Percentiles rank a stretch among this genome's conserved stretches.
phyloP scores from a whole-genome alignment of 1,140 invertebrate genomes.

The Drosophila obscura region DNA sequence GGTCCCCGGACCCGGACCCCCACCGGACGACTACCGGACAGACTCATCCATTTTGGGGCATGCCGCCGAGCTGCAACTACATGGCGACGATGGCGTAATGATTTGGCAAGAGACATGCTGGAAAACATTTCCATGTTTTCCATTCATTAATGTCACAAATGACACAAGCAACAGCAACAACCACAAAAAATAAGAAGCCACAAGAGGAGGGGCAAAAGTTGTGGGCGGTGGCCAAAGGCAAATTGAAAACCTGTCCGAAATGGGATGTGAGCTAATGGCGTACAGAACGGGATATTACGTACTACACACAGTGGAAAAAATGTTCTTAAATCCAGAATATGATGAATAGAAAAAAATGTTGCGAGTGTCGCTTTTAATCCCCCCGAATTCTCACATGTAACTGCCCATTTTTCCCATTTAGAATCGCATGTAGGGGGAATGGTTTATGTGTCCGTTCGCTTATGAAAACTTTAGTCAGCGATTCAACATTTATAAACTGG shows the following conservation, averaged over 20 bases:
- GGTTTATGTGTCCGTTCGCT: too few relatives aligned
- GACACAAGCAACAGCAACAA: conserved; percentile 6
- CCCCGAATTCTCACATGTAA: too few relatives aligned
- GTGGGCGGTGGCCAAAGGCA: conserved; percentile 29
- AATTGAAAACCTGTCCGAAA: conserved; percentile 42
- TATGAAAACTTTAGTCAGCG: too few relatives aligned
- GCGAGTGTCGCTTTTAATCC: too few relatives aligned
- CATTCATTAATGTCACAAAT: conserved; percentile 63
- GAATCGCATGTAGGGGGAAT: too few relatives aligned
- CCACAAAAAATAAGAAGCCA: conserved; percentile 1
- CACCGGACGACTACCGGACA: conserved; percentile 12
- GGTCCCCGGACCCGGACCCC: not conserved
- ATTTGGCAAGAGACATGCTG: conserved; percentile 35
- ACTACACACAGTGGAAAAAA: not conserved
- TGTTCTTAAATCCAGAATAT: too few relatives aligned
- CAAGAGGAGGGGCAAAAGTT: not conserved
- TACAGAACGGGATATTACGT: conserved; percentile 19
- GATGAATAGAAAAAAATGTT: too few relatives aligned
- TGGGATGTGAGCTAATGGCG: conserved; percentile 35
- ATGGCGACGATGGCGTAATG: conserved; percentile 59
- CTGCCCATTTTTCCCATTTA: too few relatives aligned
- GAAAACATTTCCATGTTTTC: conserved; percentile 62
- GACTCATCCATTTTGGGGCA: conserved; percentile 17
- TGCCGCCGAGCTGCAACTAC: conserved; percentile 16
- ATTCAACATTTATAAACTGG: too few relatives aligned